Conservation (phyloP, 1,140 invertebrate genomes). For the Metopolophium dirhodum region DNA sequence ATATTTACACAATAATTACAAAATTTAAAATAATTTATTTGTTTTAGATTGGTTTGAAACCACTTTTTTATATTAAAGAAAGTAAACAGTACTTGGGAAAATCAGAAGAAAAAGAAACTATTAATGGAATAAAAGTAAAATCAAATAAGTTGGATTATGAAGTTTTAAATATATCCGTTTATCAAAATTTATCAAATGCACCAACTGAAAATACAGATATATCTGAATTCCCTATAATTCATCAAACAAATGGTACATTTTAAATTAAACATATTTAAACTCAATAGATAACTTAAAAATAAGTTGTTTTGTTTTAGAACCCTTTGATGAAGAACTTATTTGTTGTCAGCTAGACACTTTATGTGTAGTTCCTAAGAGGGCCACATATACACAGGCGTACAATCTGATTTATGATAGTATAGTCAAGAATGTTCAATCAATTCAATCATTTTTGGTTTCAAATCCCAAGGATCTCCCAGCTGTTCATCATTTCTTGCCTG, state of each 20-base stretch:
- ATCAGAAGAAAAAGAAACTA: conserved; percentile 5
- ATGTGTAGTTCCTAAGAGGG: conserved; percentile 1
- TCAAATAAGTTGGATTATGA: conserved; percentile 13
- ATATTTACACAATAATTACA: neutral
- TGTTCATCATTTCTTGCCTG: conserved; percentile 52
- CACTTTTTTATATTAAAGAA: conserved; percentile 48
- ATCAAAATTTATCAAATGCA: conserved; percentile 46
- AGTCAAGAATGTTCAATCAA: conserved; percentile 28
- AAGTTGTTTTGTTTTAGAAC: conserved; percentile 1
- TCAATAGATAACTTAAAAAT: neutral
- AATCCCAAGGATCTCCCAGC: conserved; percentile 22
- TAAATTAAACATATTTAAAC: neutral
- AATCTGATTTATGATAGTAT: conserved; percentile 17
- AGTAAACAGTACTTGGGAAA: conserved; percentile 33
- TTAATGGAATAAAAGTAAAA: conserved; percentile 1
- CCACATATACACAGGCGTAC: conserved; percentile 10
- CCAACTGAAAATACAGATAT: neutral
- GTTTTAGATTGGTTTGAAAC: conserved; percentile 50
- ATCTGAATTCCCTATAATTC: conserved; percentile 48
- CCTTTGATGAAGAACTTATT: conserved; percentile 42
- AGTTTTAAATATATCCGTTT: conserved; percentile 46
- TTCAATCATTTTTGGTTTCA: conserved; percentile 43
- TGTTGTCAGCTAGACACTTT: conserved; percentile 37
- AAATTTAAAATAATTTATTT: neutral
- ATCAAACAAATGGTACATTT: conserved; percentile 38